phyloP scores from a whole-genome alignment of 2,888 invertebrate species.

The Ashinkailepas kermadecensis region DNA sequence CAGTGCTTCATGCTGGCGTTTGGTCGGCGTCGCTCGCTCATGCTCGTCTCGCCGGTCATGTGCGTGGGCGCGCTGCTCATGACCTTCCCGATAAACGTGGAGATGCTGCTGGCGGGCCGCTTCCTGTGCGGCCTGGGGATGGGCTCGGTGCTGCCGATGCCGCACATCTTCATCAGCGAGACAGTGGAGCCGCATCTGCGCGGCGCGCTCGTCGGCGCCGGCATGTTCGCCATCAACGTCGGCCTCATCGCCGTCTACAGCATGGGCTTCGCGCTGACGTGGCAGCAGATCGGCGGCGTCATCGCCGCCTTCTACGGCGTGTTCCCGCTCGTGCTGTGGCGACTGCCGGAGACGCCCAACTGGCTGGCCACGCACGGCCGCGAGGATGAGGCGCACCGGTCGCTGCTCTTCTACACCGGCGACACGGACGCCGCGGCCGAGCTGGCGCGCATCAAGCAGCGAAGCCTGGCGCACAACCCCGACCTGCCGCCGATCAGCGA shows the following conservation, averaged over 20 bases:
- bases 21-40: conserved; percentile 6
- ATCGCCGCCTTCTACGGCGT: conserved; percentile 56
- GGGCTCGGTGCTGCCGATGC: conserved; percentile 22
- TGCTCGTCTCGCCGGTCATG: conserved; percentile 18
- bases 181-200: conserved; percentile 77
- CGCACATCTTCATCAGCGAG: conserved; percentile 75
- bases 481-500: conserved; percentile 12
- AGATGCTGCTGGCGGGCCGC: conserved; percentile 21
- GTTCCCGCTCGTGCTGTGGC: conserved; percentile 18
- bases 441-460: conserved; percentile 44
- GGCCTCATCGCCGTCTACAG: conserved; percentile 76
- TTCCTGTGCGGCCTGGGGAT: not conserved
- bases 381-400: conserved; percentile 61
- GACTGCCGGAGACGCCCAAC: conserved; percentile 76
- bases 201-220: conserved; percentile 73
- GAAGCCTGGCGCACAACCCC: conserved; percentile 8
- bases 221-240: conserved; percentile 74
- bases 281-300: conserved; percentile 72
- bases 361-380: conserved; percentile 66
- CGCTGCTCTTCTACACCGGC: conserved; percentile 69
- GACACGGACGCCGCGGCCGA: conserved; percentile 68
- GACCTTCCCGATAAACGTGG: not conserved
- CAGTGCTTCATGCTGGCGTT: conserved; percentile 6
- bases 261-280: conserved; percentile 71
- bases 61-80: conserved; percentile 1